These are phyloP conservation scores for Chaetodon trifascialis DNA, from an alignment of 2,113 vertebrate species.

Conservation along the genomic window DNA sequence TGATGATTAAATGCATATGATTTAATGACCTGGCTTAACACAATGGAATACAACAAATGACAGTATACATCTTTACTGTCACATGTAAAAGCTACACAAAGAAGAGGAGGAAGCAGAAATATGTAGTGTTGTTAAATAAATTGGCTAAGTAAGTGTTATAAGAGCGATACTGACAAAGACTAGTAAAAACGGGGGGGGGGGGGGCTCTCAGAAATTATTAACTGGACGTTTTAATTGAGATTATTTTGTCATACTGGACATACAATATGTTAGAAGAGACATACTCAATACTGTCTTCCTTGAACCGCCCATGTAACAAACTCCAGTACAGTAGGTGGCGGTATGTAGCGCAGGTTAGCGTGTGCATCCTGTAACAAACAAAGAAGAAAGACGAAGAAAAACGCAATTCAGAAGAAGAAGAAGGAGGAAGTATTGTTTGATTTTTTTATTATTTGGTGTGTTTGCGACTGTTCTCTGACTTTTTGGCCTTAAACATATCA, in stretches of 20 bases:
- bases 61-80: constrained; percentile 1
- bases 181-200: too few species aligned
- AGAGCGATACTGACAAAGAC: neutral
- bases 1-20: neutral
- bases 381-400: constrained; percentile 8
- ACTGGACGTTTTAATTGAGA: neutral
- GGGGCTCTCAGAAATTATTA: too few species aligned
- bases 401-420: neutral
- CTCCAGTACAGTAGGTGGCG: constrained; percentile 43
- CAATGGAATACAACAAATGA: constrained; percentile 31
- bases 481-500: neutral
- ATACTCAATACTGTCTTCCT: too few species aligned
- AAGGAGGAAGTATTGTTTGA: constrained; percentile 47
- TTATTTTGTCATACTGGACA: neutral
- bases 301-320: neutral
- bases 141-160: too few species aligned
- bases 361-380: neutral
- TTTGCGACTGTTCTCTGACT: neutral
- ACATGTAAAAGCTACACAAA: neutral
- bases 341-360: rapidly evolving
- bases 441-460: constrained; percentile 1
- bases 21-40: neutral
- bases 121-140: too few species aligned
- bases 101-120: neutral
- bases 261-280: too few species aligned